Percentiles rank a stretch among this genome's conserved stretches.
Conservation (phyloP, 2,888 invertebrate genomes). For the Netelia fuscicornis region DNA sequence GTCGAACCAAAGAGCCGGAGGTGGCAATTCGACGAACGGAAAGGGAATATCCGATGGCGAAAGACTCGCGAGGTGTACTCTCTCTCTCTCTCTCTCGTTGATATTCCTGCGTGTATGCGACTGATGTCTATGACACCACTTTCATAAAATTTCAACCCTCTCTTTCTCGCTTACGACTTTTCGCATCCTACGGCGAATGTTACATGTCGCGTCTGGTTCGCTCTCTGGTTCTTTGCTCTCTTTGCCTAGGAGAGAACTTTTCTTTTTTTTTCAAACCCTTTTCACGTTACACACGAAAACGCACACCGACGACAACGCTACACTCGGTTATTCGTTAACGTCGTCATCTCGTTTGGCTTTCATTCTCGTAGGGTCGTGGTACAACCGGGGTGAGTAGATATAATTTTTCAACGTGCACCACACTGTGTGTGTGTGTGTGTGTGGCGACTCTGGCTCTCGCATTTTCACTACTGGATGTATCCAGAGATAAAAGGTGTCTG, state of each 20-base stretch:
- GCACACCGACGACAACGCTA: slow-evolving; percentile 1
- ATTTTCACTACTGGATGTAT: background rate
- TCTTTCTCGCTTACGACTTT: background rate
- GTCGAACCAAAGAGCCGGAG: slow-evolving; percentile 16
- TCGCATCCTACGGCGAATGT: slow-evolving; percentile 37
- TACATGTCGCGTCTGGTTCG: slow-evolving; percentile 24
- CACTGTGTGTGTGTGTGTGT: background rate
- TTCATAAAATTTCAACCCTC: no score
- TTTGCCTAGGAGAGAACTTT: no score
- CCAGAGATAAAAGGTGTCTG: background rate
- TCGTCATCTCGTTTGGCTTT: slow-evolving; percentile 54
- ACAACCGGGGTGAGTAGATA: background rate
- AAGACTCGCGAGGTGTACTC: background rate
- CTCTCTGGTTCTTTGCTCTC: no score
- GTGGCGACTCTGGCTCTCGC: background rate
- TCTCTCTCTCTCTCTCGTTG: no score
- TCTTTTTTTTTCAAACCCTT: no score
- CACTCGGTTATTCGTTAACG: slow-evolving; percentile 51
- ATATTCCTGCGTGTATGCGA: no score
- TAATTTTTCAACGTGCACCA: background rate
- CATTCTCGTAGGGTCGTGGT: background rate
- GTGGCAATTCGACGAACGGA: slow-evolving; percentile 52
- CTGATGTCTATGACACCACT: no score
- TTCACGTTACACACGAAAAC: background rate
- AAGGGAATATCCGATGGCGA: slow-evolving; percentile 57